Conservation (phyloP, 2,113 vertebrate species). For the Heliornis fulica region DNA sequence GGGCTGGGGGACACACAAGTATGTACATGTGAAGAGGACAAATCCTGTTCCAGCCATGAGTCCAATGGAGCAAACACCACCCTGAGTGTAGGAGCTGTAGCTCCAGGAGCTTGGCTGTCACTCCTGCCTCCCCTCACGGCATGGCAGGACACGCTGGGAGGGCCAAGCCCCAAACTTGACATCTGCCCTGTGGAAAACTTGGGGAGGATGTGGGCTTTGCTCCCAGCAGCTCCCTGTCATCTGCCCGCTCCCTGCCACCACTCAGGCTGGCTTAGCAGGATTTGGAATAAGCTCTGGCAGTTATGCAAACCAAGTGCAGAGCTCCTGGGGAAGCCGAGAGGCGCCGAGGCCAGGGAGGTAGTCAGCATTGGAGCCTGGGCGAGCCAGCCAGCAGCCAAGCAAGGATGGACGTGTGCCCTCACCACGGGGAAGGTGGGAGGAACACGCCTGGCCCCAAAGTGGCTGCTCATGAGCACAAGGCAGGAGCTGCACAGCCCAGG, state of each 20-base stretch:
- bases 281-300: slow-evolving; percentile 5
- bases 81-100: not conserved
- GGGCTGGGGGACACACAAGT: not conserved
- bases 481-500: not conserved
- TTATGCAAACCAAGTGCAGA: not conserved
- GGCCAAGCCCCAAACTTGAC: not conserved
- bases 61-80: not conserved
- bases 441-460: not conserved
- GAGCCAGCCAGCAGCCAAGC: not conserved
- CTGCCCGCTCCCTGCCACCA: not conserved
- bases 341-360: not conserved
- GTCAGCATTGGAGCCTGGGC: not conserved
- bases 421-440: not conserved
- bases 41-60: not conserved
- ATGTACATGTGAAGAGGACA: fast-evolving
- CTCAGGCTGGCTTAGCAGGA: slow-evolving; percentile 8
- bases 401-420: not conserved
- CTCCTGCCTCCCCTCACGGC: not conserved
- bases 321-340: not conserved
- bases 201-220: not conserved
- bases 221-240: not conserved
- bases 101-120: not conserved
- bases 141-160: not conserved
- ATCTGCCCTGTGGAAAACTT: not conserved
- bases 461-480: not conserved